Evolutionary conservation across 2,888 invertebrate species (phyloP).

Genomic region (Andrena hattorfiana): DNA sequence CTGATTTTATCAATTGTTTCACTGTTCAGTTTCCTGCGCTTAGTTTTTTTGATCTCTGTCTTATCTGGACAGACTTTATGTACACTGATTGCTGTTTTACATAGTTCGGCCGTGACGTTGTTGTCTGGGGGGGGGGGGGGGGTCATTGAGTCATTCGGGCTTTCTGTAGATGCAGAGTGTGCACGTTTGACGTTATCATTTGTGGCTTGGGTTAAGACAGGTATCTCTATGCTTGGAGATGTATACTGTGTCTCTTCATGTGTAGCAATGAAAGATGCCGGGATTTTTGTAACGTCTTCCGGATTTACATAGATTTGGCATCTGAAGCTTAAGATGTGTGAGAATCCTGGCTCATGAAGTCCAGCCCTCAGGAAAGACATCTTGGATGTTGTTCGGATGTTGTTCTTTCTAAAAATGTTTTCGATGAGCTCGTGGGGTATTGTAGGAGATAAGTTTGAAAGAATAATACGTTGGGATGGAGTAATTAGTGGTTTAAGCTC

Average conservation of each 20-base stretch:
- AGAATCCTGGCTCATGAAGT: not conserved
- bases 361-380: not conserved
- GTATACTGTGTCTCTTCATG: not conserved
- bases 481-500: not conserved
- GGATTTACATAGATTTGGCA: not conserved
- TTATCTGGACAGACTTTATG: not conserved
- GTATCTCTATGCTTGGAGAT: not conserved
- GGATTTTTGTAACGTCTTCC: slow-evolving; percentile 8
- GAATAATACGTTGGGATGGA: not conserved
- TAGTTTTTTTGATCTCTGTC: not conserved
- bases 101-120: not conserved
- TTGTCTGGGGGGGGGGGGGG: not conserved
- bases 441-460: not conserved
- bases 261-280: not conserved
- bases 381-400: not conserved
- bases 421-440: not conserved
- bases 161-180: not conserved
- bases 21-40: not conserved
- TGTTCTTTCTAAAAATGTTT: not conserved
- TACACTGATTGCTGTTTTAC: not conserved
- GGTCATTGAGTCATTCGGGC: not conserved
- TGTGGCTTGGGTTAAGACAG: not conserved
- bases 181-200: not conserved
- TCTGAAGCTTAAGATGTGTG: slow-evolving; percentile 2
- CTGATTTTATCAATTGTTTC: not conserved